Percentiles rank a stretch among this genome's conserved stretches.
phyloP scores from a whole-genome alignment of 2,113 vertebrate genomes.

The Muntiacus reevesi region DNA sequence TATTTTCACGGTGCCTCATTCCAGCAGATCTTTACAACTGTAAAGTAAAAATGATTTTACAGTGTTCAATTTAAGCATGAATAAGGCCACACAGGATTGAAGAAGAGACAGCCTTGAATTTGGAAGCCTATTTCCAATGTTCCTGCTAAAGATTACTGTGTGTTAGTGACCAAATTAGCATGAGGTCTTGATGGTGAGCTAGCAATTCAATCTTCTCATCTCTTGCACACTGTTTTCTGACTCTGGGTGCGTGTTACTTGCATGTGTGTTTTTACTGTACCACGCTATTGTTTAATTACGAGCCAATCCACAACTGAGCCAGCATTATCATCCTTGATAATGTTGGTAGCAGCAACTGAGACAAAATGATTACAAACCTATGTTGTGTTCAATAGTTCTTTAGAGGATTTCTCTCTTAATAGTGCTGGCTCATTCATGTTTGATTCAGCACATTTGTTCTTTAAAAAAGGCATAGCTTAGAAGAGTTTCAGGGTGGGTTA shows the following conservation, averaged over 20 bases:
- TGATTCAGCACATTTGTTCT: constrained; percentile 84
- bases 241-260: constrained; percentile 27
- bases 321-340: constrained; percentile 78
- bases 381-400: constrained; percentile 81
- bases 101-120: background rate
- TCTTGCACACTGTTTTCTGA: constrained; percentile 40
- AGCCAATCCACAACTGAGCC: constrained; percentile 78
- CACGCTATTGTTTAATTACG: constrained; percentile 76
- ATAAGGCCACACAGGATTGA: background rate
- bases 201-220: constrained; percentile 34
- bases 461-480: constrained; percentile 83
- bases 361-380: constrained; percentile 83
- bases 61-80: background rate
- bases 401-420: constrained; percentile 84
- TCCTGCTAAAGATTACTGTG: background rate
- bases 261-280: constrained; percentile 71
- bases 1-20: constrained; percentile 25
- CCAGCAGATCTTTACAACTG: background rate
- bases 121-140: background rate
- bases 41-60: background rate
- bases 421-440: constrained; percentile 82
- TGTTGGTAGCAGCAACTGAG: constrained; percentile 79
- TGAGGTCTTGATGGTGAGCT: background rate
- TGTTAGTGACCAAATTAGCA: background rate
- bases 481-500: constrained; percentile 85